Evolutionary conservation across 2,888 invertebrate species (phyloP), one percentile per base, ranked within the genome.

Genomic region (Brachynemurus nebulosus): DNA sequence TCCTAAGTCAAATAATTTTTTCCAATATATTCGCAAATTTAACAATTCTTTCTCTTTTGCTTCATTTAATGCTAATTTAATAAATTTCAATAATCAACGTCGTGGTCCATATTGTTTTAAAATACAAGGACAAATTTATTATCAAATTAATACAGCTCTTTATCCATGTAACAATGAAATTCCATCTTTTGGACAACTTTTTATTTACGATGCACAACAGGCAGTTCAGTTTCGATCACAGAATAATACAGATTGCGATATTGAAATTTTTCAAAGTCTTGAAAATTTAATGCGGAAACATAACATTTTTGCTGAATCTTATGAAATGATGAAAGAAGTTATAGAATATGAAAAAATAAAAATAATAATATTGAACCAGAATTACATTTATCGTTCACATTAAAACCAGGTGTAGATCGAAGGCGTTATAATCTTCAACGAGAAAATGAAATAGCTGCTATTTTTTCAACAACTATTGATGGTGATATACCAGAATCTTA

Each of bases 41-140:
- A 47, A 48, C 42, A 44, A 46, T 47, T 48, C 42, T 48, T 48
- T 47, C 47, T 46, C 48, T 44, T 45, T 47, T 44, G 48, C 47
- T 47, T 48, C 47, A 40, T 48, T 48, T 45, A n/a, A n/a, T n/a
- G n/a, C n/a, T n/a, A 48, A 47, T 45, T 45, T 33, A 43, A 40
- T 45, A 42, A 47, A 47, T 45, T 33, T 46, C 27, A 48, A 45
- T 47, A 48, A 45, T 45, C 45, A 47, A 48, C 47, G 47, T 47
- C 47, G 45, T 45, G 47, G 48, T 4, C 45, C 47, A 47, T 48
- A 48, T 47, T 45, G 48, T 48, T 48, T 48, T 48, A 47, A 47
- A 33, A 40, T 47, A 47, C 47, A 47, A 45, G 47, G 48, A 48
- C 45, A 48, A 48, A 43, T 48, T 45, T 48, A 48, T 47, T 45